Evolutionary conservation across 1,140 invertebrate species (phyloP), one percentile per base, ranked within the genome.

Genomic region (Hydropsyche tenuis): DNA sequence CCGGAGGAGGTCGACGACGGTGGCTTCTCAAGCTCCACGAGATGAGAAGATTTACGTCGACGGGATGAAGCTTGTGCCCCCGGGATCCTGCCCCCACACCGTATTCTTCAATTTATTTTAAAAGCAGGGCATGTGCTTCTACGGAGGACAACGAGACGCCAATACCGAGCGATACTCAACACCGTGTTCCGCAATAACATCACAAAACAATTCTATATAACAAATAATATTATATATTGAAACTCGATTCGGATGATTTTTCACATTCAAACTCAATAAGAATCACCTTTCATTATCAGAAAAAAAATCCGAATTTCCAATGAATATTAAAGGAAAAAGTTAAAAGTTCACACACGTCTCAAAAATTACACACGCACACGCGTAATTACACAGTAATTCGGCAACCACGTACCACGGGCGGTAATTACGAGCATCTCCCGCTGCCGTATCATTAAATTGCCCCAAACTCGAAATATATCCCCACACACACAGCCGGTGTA

Each of bases 101-200:
- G 51, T 69, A 46, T 73, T 73, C 68, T 76, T 70, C 72, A 71
- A 73, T 73, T 76, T 73, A 73, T 73, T 77, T 77, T 77, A 71
- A 77, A 77, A 77, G 76, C 73, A 64, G 71, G 68, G 73, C 73
- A 75, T 77, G 76, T 73, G 76, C 72, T 46, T 20, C 9, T 9
- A 9, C n/a, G n/a, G n/a, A n/a, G n/a, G n/a, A n/a, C n/a, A n/a
- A n/a, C n/a, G n/a, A n/a, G n/a, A n/a, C n/a, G n/a, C n/a, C n/a
- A n/a, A n/a, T n/a, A n/a, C n/a, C n/a, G n/a, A n/a, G n/a, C n/a
- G n/a, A n/a, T n/a, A n/a, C n/a, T n/a, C n/a, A n/a, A n/a, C n/a
- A n/a, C n/a, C n/a, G n/a, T n/a, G n/a, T n/a, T n/a, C n/a, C n/a
- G n/a, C n/a, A n/a, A n/a, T n/a, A n/a, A n/a, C n/a, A n/a, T n/a